Base-by-base conservation (phyloP, 1,140 invertebrate genomes). In the Drosophila quadrilineata region DNA sequence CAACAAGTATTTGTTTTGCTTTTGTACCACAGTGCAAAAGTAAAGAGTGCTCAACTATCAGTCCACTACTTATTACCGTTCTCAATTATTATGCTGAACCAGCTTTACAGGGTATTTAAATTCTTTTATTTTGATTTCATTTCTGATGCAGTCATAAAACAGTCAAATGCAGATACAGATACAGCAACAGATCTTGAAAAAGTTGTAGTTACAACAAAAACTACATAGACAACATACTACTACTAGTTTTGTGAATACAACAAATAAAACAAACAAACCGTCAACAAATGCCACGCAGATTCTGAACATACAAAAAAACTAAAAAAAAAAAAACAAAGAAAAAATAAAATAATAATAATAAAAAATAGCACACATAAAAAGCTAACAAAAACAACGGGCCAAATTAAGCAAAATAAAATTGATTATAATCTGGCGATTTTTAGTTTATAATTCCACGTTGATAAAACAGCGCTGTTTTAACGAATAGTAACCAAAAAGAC, bases 41-140 rank as follows among this genome's bases (percentile, higher is more conserved):
- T n/a, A n/a, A 12, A 6, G 31, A 5, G 14, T 35, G 33, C 12
- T 35, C 12, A 14, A 35, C 14, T 6, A 2, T 2, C 14, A 14
- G 33, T 16, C 16, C 4, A 10, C 33, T n/a, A n/a, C n/a, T n/a
- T n/a, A n/a, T n/a, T n/a, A 31, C 9, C 28, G 9, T 31, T 31
- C 0, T 8, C 28, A 31, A 31, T 38, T 14, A 6, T 36, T n/a
- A 24, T 24, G 24, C 24, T 24, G 24, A 24, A 24, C 24, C 3
- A 24, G 24, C n/a, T 43, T 21, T 48, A 24, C 22, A 53, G 8
- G 1, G 33, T n/a, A 36, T 21, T 12, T 3, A n/a, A 35, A 8
- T 14, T 26, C 9, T 24, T 5, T 5, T 48, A 49, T 58, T 63
- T 66, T 50, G 49, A 77, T 60, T 64, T 35, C 2, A 26, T 46